Percentiles rank a stretch among this genome's conserved stretches.
Evolutionary conservation across 2,113 vertebrate genomes (phyloP).

Genomic region (Poeciliopsis prolifica): DNA sequence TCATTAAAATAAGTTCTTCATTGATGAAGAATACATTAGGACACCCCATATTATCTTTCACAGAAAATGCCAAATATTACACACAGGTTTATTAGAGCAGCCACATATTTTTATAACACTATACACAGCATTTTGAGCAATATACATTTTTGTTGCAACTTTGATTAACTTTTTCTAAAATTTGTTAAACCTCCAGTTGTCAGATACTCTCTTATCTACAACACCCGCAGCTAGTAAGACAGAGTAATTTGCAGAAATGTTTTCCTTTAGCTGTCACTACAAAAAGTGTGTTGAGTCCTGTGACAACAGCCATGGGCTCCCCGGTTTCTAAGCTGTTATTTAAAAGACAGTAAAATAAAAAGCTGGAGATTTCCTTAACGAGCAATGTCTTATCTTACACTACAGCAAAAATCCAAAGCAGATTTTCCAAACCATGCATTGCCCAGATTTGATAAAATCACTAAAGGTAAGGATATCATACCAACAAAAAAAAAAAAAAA

Average conservation of each 20-base stretch:
- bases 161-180: conserved; percentile 3
- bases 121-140: too few species aligned
- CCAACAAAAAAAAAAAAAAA: neutral
- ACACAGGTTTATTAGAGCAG: too few species aligned
- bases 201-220: conserved; percentile 40
- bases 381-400: neutral
- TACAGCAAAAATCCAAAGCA: neutral
- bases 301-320: conserved; percentile 39
- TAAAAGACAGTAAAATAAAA: conserved; percentile 12
- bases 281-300: conserved; percentile 39
- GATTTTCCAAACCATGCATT: neutral
- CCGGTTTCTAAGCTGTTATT: conserved; percentile 16
- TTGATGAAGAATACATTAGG: too few species aligned
- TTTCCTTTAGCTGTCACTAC: conserved; percentile 46
- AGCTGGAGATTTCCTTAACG: conserved; percentile 10
- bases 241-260: conserved; percentile 60
- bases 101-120: too few species aligned
- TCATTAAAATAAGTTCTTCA: too few species aligned
- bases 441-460: too few species aligned
- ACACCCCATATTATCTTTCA: too few species aligned
- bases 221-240: conserved; percentile 50
- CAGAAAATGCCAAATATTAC: too few species aligned
- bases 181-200: conserved; percentile 39
- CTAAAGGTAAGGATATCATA: neutral
- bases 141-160: too few species aligned